A percentile compares a stretch with the other conserved stretches of the same genome.
These are phyloP conservation scores for Lytechinus variegatus DNA, from an alignment of 35 echinoderm and acorn worm genomes.

Conservation along the genomic window DNA sequence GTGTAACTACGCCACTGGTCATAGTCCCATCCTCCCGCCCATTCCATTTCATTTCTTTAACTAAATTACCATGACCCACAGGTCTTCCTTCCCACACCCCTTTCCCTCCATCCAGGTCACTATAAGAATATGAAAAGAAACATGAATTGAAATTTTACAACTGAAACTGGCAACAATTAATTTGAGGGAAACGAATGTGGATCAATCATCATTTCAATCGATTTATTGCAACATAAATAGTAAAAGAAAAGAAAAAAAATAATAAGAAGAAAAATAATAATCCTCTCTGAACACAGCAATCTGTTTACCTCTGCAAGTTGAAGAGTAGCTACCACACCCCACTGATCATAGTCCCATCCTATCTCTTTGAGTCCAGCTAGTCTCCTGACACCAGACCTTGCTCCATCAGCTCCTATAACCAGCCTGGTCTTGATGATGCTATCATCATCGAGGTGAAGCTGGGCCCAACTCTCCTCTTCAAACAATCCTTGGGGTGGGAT, in stretches of 20 bases:
- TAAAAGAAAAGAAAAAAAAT: too few species aligned
- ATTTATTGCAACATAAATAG: too few species aligned
- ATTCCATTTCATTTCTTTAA: too few species aligned
- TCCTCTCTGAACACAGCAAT: neutral
- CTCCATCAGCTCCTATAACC: slow-evolving; percentile 89
- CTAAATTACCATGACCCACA: too few species aligned
- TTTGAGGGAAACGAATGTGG: too few species aligned
- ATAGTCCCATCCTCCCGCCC: slow-evolving; percentile 85
- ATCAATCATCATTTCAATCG: too few species aligned
- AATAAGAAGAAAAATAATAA: too few species aligned
- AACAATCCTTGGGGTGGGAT: slow-evolving; percentile 52
- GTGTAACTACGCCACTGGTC: slow-evolving; percentile 90
- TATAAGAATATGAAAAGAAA: too few species aligned
- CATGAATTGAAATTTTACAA: too few species aligned
- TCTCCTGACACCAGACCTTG: slow-evolving; percentile 76
- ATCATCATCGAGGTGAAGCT: slow-evolving; percentile 70
- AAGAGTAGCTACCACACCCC: slow-evolving; percentile 92
- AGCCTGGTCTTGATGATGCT: slow-evolving; percentile 74
- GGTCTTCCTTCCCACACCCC: too few species aligned
- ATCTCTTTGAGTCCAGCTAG: slow-evolving; percentile 62
- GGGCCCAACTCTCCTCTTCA: slow-evolving; percentile 77
- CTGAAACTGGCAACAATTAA: too few species aligned
- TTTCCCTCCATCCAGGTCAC: too few species aligned
- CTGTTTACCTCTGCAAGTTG: slow-evolving; percentile 78
- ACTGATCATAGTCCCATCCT: slow-evolving; percentile 91